A percentile compares a stretch with the other conserved stretches of the same genome.
These are phyloP conservation scores for Labeo calbasu DNA, from an alignment of 2,797 vertebrate species.

Conservation along the genomic window DNA sequence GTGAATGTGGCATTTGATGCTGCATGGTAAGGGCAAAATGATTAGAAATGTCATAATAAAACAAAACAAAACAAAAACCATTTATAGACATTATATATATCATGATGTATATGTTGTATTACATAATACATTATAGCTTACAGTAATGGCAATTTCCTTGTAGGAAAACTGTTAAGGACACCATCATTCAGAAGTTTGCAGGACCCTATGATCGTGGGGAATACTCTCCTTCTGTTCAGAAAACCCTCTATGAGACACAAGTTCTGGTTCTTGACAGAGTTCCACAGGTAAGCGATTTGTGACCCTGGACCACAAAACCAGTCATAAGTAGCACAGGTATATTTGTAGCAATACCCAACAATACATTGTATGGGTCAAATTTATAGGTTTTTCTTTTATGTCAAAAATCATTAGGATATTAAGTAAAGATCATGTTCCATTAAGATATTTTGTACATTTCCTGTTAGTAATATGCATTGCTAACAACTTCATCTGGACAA, in stretches of 20 bases:
- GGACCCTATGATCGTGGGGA: conserved; percentile 87
- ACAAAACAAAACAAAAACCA: too few relatives aligned
- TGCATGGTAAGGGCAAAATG: conserved; percentile 79
- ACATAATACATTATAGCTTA: background rate
- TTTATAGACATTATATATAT: background rate
- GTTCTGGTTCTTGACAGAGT: conserved; percentile 79
- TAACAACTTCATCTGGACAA: too few relatives aligned
- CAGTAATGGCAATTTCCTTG: conserved; percentile 26
- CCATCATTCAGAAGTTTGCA: conserved; percentile 88
- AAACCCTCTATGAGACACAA: conserved; percentile 90
- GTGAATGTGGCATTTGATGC: conserved; percentile 81
- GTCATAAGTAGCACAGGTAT: too few relatives aligned
- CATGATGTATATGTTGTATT: background rate
- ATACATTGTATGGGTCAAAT: too few relatives aligned
- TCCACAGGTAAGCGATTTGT: conserved; percentile 78
- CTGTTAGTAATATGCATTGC: too few relatives aligned
- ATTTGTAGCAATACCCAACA: too few relatives aligned
- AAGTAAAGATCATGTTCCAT: too few relatives aligned
- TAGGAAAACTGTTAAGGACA: conserved; percentile 84
- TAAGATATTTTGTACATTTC: too few relatives aligned
- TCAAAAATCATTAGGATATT: too few relatives aligned
- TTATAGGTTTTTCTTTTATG: too few relatives aligned
- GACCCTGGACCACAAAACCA: too few relatives aligned
- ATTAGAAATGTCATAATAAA: too few relatives aligned
- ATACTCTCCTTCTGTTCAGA: conserved; percentile 95